Conservation (phyloP, 1,140 invertebrate genomes). For the Helicorthomorpha holstii region DNA sequence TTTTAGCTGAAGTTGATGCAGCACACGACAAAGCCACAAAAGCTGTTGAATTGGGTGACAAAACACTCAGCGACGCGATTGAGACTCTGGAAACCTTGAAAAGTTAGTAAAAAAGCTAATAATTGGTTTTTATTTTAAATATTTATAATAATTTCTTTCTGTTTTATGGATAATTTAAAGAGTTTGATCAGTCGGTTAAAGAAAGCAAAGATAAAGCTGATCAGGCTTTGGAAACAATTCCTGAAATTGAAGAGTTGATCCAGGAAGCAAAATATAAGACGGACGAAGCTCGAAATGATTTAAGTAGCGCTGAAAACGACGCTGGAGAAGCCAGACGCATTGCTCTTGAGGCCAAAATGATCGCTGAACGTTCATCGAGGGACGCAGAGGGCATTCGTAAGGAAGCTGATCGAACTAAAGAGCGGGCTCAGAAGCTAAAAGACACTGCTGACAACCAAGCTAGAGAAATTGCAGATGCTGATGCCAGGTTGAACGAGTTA, state of each 20-base stretch:
- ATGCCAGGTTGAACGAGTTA: slow-evolving; percentile 44
- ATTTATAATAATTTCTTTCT: neutral
- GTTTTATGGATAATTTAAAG: slow-evolving; percentile 25
- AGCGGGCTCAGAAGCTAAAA: slow-evolving; percentile 48
- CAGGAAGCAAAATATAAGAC: slow-evolving; percentile 42
- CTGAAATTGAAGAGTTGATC: slow-evolving; percentile 41
- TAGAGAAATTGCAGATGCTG: slow-evolving; percentile 48
- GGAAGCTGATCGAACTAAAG: slow-evolving; percentile 55
- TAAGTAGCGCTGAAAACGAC: slow-evolving; percentile 53
- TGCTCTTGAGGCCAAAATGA: slow-evolving; percentile 56
- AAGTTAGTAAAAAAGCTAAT: slow-evolving; percentile 30
- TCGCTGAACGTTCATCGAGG: slow-evolving; percentile 37
- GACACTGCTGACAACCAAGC: slow-evolving; percentile 57
- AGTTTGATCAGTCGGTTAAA: slow-evolving; percentile 76
- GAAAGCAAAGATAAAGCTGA: slow-evolving; percentile 52
- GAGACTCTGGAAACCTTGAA: slow-evolving; percentile 64
- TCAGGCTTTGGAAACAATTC: slow-evolving; percentile 41
- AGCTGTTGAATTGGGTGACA: slow-evolving; percentile 63
- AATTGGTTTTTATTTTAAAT: neutral
- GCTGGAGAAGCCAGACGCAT: slow-evolving; percentile 54
- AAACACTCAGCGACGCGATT: slow-evolving; percentile 68
- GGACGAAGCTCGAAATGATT: slow-evolving; percentile 31
- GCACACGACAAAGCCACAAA: slow-evolving; percentile 55
- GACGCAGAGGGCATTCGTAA: slow-evolving; percentile 55
- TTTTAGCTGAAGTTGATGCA: slow-evolving; percentile 46